Conservation (phyloP, 2,113 vertebrate species). For the Mastomys natalensis region DNA sequence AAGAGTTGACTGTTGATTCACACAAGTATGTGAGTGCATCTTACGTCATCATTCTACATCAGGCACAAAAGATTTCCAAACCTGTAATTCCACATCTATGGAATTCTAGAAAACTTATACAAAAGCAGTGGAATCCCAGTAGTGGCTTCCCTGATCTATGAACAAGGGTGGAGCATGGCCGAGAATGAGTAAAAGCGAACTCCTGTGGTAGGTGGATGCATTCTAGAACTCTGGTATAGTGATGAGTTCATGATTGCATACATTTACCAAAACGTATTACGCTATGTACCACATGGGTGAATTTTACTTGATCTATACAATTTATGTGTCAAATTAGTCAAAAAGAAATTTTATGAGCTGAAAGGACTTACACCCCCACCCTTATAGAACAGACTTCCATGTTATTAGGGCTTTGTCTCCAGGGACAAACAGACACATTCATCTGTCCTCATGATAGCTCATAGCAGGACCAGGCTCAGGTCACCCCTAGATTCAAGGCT, state of each 20-base stretch:
- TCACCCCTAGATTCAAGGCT: neutral
- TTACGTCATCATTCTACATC: neutral
- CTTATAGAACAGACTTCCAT: neutral
- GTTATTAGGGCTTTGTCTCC: no score
- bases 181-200: neutral
- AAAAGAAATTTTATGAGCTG: neutral
- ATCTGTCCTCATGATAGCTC: neutral
- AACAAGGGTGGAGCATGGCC: neutral
- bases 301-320: neutral
- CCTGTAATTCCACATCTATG: neutral
- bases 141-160: neutral
- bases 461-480: neutral
- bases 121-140: no score
- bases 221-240: neutral
- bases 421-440: neutral
- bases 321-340: neutral
- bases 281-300: neutral
- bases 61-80: neutral
- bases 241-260: no score
- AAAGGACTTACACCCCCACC: neutral
- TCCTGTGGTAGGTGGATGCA: rapidly evolving
- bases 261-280: neutral
- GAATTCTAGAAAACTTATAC: neutral
- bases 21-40: neutral
- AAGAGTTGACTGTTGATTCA: neutral